Conservation (phyloP, 2,797 vertebrate species). For the Enteromius viviparus region DNA sequence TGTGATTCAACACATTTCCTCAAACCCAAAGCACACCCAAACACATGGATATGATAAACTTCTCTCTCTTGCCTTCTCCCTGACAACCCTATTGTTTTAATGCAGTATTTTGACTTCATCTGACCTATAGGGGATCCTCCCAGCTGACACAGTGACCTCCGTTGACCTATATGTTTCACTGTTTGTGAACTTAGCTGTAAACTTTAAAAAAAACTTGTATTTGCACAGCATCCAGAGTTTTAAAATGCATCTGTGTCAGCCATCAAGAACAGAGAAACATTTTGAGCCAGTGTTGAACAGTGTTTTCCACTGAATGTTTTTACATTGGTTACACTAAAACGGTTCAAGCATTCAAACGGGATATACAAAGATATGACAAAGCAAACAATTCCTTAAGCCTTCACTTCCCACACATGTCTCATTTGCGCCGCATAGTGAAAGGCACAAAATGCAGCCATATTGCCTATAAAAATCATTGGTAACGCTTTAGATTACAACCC, state of each 20-base stretch:
- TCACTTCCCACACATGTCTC: not conserved
- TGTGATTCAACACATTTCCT: conserved; percentile 32
- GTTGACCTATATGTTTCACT: not conserved
- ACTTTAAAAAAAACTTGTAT: not conserved
- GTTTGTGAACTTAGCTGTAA: not conserved
- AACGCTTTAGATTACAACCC: too few species aligned
- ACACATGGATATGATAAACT: conserved; percentile 30
- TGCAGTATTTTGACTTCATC: not conserved
- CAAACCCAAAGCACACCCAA: conserved; percentile 25
- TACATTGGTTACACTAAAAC: not conserved
- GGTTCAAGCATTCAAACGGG: conserved; percentile 8
- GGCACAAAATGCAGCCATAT: not conserved
- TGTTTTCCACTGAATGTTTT: conserved; percentile 10
- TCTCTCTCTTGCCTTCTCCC: not conserved
- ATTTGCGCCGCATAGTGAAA: not conserved
- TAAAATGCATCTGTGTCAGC: conserved; percentile 8
- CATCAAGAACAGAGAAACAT: conserved; percentile 14
- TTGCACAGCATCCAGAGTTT: conserved; percentile 21
- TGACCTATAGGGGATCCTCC: conserved; percentile 2
- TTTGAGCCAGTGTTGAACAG: conserved; percentile 22
- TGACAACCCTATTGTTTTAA: conserved; percentile 7
- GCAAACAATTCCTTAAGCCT: not conserved
- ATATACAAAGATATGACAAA: conserved; percentile 1
- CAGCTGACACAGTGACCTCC: not conserved
- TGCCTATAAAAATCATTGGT: not conserved